phyloP scores from a whole-genome alignment of 2,113 vertebrate genomes.

The Centropus unirufus region DNA sequence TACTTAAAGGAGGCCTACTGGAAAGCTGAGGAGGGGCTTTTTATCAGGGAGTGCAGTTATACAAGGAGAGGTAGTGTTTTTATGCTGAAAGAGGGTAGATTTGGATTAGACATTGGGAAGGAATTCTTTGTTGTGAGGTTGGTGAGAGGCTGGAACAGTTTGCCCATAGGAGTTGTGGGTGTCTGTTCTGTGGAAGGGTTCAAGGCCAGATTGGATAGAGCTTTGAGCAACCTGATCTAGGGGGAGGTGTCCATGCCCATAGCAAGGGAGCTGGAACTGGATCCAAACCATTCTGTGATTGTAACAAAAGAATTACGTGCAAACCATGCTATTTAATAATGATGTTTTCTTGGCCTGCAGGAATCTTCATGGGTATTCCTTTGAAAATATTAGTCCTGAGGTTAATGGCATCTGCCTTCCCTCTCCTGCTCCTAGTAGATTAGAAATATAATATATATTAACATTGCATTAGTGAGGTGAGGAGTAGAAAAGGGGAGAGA shows the following conservation, averaged over 20 bases:
- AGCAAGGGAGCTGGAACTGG: rapidly evolving
- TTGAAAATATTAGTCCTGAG: background rate
- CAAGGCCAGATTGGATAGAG: background rate
- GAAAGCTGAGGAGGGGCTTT: background rate
- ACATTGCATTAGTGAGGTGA: background rate
- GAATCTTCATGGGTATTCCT: background rate
- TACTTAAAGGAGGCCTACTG: background rate
- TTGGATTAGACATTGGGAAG: background rate
- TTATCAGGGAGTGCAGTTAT: background rate
- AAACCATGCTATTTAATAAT: background rate
- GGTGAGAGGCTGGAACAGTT: background rate
- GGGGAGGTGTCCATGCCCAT: background rate
- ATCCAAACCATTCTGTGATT: background rate
- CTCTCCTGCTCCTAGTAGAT: rapidly evolving
- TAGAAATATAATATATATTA: background rate
- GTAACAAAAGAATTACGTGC: background rate
- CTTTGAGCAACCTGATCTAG: background rate
- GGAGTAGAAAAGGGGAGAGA: background rate
- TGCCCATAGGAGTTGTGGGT: background rate
- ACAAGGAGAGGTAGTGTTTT: background rate
- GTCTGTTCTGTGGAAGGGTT: background rate
- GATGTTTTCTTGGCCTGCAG: background rate
- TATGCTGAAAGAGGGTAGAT: background rate
- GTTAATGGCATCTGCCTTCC: background rate
- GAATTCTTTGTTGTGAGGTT: too few relatives aligned